Percentiles rank a stretch among this genome's conserved stretches.
These are phyloP conservation scores for Armadillidium nasatum DNA, from an alignment of 1,140 invertebrate genomes.

Conservation along the genomic window DNA sequence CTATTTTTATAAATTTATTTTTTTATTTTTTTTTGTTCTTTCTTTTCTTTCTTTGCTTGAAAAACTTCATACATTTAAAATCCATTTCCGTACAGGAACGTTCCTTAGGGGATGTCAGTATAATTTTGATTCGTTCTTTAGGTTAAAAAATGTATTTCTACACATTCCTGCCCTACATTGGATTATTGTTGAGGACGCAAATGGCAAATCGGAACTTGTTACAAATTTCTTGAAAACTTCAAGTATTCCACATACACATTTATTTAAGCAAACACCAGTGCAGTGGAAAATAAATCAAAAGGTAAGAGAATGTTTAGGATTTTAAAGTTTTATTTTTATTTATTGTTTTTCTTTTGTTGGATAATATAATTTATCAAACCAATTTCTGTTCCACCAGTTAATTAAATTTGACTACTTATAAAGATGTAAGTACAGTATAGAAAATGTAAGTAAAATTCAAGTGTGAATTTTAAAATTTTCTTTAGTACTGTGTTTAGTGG, in stretches of 20 bases:
- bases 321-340: too few species aligned
- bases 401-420: slow-evolving; percentile 6
- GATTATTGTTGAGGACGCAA: slow-evolving; percentile 89
- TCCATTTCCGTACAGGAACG: too few species aligned
- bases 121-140: slow-evolving; percentile 14
- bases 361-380: not conserved
- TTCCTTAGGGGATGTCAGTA: not conserved
- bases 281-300: slow-evolving; percentile 62
- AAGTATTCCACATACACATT: slow-evolving; percentile 69
- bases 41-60: too few species aligned
- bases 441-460: not conserved
- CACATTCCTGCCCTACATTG: slow-evolving; percentile 87
- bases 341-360: not conserved
- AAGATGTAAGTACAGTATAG: not conserved
- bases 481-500: not conserved
- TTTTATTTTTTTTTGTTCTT: too few species aligned
- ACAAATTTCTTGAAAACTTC: slow-evolving; percentile 70
- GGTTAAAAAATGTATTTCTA: slow-evolving; percentile 82
- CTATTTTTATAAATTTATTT: too few species aligned
- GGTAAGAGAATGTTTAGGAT: slow-evolving; percentile 46
- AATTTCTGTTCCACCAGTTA: not conserved
- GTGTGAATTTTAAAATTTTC: not conserved
- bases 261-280: slow-evolving; percentile 66
- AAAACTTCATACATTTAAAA: too few species aligned
- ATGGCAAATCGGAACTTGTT: slow-evolving; percentile 69